A percentile compares a stretch with the other conserved stretches of the same genome.
phyloP scores from a whole-genome alignment of 1,140 invertebrate genomes.

The Meloidogyne exigua region DNA sequence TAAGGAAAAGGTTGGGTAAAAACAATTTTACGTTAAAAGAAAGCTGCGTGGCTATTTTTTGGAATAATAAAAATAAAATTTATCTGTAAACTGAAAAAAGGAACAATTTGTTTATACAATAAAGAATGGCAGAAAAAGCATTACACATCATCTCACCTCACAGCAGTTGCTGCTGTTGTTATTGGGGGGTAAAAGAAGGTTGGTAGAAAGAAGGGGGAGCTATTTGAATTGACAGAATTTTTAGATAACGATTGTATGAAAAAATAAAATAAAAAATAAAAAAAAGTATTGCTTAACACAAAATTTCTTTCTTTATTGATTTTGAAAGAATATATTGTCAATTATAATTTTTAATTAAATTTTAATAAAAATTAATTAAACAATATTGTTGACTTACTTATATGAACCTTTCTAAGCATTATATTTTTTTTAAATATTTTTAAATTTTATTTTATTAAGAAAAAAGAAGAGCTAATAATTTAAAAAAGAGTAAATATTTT shows the following conservation, averaged over 20 bases:
- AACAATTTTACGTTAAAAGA: no score
- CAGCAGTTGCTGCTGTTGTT: no score
- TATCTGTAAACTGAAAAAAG: neutral
- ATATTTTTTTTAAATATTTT: neutral
- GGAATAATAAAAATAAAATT: no score
- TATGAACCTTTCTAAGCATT: conserved; percentile 2
- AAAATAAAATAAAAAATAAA: neutral
- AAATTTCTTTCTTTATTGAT: no score
- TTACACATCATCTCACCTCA: conserved; percentile 4
- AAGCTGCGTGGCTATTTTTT: no score
- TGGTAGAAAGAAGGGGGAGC: neutral
- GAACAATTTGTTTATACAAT: neutral
- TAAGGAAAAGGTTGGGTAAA: no score
- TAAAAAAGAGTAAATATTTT: neutral
- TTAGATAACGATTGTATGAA: neutral
- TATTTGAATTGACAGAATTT: neutral
- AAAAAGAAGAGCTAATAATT: neutral
- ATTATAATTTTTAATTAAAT: no score
- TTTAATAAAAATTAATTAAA: no score
- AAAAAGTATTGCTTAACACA: neutral
- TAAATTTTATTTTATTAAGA: neutral
- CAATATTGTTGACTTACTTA: neutral
- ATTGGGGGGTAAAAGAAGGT: neutral
- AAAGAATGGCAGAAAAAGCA: conserved; percentile 1
- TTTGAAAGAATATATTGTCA: no score